These are phyloP conservation scores for Sebastes jordani DNA, from an alignment of 2,797 vertebrate genomes.

Conservation along the genomic window DNA sequence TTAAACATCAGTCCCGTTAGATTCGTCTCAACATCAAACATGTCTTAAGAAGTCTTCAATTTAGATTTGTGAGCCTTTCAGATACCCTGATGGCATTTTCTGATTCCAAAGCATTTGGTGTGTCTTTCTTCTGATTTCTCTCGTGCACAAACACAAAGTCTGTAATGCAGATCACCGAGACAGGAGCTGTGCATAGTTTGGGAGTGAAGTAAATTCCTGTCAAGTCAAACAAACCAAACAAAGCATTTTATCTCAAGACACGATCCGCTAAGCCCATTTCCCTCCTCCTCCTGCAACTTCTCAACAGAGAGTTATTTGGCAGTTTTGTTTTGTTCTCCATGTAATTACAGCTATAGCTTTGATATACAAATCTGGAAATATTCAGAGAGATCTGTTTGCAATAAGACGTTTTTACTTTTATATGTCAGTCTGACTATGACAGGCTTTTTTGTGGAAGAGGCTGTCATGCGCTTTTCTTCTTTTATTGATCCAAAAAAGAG, in stretches of 20 bases:
- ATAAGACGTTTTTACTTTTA: slow-evolving; percentile 53
- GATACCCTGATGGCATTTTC: slow-evolving; percentile 2
- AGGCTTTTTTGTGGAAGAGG: background rate
- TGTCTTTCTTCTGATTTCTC: slow-evolving; percentile 25
- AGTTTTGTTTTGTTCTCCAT: slow-evolving; percentile 57
- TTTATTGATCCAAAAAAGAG: slow-evolving; percentile 20
- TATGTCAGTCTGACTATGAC: slow-evolving; percentile 50
- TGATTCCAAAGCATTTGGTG: background rate
- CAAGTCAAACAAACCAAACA: slow-evolving; percentile 66
- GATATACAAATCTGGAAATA: slow-evolving; percentile 65
- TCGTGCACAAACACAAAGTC: background rate
- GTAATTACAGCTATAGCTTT: slow-evolving; percentile 65
- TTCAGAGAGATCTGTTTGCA: slow-evolving; percentile 59
- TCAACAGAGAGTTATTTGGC: slow-evolving; percentile 47
- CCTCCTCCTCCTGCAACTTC: slow-evolving; percentile 23
- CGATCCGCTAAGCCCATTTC: slow-evolving; percentile 32
- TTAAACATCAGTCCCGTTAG: background rate
- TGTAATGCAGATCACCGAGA: slow-evolving; percentile 5
- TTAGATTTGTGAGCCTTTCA: background rate
- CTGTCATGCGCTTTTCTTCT: slow-evolving; percentile 19
- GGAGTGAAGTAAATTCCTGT: slow-evolving; percentile 59
- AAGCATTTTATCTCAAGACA: slow-evolving; percentile 59
- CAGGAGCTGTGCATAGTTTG: slow-evolving; percentile 32
- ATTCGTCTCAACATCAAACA: background rate
- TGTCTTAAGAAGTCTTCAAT: background rate